Percentiles rank a stretch among this genome's conserved stretches.
Conservation (phyloP, 2,797 vertebrate species). For the Chelon auratus region DNA sequence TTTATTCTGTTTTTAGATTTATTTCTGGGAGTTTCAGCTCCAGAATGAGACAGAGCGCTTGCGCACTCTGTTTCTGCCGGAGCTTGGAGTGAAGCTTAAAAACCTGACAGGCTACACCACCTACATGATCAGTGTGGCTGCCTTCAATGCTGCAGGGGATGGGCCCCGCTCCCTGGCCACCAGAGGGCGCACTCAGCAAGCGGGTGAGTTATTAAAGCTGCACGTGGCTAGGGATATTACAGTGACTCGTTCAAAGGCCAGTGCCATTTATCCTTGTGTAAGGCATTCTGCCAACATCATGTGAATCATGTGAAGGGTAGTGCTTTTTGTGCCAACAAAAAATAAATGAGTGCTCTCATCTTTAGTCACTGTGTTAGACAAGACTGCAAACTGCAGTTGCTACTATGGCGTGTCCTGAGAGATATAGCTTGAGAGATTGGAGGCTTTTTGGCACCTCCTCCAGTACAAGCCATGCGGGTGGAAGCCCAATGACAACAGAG, state of each 20-base stretch:
- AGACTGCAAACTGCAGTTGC: constrained; percentile 5
- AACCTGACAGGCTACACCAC: constrained; percentile 96
- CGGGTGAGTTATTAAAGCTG: constrained; percentile 84
- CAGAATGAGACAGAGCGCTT: constrained; percentile 90
- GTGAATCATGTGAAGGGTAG: constrained; percentile 3
- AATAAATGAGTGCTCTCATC: constrained; percentile 17
- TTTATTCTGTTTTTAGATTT: constrained; percentile 85
- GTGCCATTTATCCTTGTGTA: constrained; percentile 8
- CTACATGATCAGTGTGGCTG: constrained; percentile 93
- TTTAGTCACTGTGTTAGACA: constrained; percentile 8
- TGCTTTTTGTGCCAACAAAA: constrained; percentile 22
- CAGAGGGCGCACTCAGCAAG: constrained; percentile 94
- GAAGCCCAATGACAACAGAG: constrained; percentile 64
- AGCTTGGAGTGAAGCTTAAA: constrained; percentile 93
- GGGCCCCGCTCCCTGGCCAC: constrained; percentile 91
- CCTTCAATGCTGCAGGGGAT: constrained; percentile 96
- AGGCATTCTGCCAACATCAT: constrained; percentile 5
- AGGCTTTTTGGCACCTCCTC: constrained; percentile 45
- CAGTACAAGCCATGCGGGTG: constrained; percentile 50
- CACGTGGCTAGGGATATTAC: constrained; percentile 46
- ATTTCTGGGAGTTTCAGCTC: constrained; percentile 94
- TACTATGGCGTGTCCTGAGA: constrained; percentile 30
- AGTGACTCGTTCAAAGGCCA: constrained; percentile 2
- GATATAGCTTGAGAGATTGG: constrained; percentile 42
- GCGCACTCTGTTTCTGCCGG: constrained; percentile 94